Percentiles rank a stretch among this genome's conserved stretches.
Conservation (phyloP, 2,888 invertebrate genomes). For the Neoscelio sp. region DNA sequence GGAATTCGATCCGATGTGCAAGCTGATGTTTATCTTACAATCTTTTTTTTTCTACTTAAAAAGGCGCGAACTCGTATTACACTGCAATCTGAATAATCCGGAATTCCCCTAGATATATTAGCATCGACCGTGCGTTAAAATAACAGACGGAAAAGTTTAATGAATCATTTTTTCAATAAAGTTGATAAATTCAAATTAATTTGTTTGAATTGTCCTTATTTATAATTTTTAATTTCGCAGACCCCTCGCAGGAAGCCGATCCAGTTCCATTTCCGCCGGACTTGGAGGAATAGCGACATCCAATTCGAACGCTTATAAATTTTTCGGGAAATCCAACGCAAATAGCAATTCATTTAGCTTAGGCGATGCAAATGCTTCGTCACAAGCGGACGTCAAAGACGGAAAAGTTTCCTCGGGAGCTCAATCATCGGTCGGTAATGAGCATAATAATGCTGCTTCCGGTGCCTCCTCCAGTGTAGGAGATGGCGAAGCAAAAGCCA, state of each 20-base stretch:
- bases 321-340: slow-evolving; percentile 72
- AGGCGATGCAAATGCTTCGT: slow-evolving; percentile 74
- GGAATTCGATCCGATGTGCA: slow-evolving; percentile 12
- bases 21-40: slow-evolving; percentile 33
- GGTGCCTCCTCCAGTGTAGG: slow-evolving; percentile 66
- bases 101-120: slow-evolving; percentile 24
- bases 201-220: no score
- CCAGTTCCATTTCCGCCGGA: slow-evolving; percentile 76
- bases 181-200: no score
- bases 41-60: slow-evolving; percentile 32
- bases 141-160: no score
- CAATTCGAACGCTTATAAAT: slow-evolving; percentile 74
- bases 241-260: slow-evolving; percentile 75
- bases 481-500: slow-evolving; percentile 55
- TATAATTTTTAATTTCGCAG: slow-evolving; percentile 58
- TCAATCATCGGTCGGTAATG: slow-evolving; percentile 73
- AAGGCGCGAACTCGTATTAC: slow-evolving; percentile 29
- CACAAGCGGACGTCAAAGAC: slow-evolving; percentile 75
- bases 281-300: slow-evolving; percentile 74
- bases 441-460: slow-evolving; percentile 71
- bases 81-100: slow-evolving; percentile 17
- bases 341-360: slow-evolving; percentile 71
- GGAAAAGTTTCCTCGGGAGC: slow-evolving; percentile 75
- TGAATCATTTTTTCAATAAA: not conserved
- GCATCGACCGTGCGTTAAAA: no score